phyloP scores from a whole-genome alignment of 2,888 invertebrate genomes.

The Trissolcus japonicus region DNA sequence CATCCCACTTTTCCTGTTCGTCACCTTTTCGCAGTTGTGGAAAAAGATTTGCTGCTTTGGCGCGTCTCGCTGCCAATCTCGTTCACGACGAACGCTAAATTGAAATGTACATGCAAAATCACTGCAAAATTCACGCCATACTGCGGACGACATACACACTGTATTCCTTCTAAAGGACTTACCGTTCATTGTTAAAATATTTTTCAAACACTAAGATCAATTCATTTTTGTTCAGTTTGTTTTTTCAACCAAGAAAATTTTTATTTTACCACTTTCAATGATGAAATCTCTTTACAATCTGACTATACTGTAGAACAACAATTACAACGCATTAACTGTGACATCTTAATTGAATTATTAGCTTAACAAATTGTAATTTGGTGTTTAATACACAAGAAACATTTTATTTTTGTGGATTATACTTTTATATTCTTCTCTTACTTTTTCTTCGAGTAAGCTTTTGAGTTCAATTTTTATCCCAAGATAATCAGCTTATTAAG shows the following conservation, averaged over 20 bases:
- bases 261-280: neutral
- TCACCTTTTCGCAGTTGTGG: constrained; percentile 49
- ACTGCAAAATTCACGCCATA: constrained; percentile 37
- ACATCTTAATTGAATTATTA: neutral
- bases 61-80: constrained; percentile 42
- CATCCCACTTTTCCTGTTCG: constrained; percentile 49
- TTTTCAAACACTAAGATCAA: constrained; percentile 17
- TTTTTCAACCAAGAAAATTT: no score
- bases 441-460: constrained; percentile 10
- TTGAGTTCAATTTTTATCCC: constrained; percentile 27
- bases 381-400: neutral
- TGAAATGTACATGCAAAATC: constrained; percentile 48
- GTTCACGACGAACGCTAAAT: constrained; percentile 42
- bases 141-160: constrained; percentile 31
- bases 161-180: constrained; percentile 18
- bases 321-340: neutral
- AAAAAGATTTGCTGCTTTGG: constrained; percentile 53
- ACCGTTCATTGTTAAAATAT: constrained; percentile 5
- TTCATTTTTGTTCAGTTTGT: neutral
- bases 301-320: no score
- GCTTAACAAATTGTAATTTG: neutral
- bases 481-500: constrained; percentile 38
- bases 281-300: neutral
- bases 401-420: constrained; percentile 3
- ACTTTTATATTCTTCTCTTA: constrained; percentile 4